Evolutionary conservation across 2,113 vertebrate species (phyloP).

Genomic region (Channa maculata): DNA sequence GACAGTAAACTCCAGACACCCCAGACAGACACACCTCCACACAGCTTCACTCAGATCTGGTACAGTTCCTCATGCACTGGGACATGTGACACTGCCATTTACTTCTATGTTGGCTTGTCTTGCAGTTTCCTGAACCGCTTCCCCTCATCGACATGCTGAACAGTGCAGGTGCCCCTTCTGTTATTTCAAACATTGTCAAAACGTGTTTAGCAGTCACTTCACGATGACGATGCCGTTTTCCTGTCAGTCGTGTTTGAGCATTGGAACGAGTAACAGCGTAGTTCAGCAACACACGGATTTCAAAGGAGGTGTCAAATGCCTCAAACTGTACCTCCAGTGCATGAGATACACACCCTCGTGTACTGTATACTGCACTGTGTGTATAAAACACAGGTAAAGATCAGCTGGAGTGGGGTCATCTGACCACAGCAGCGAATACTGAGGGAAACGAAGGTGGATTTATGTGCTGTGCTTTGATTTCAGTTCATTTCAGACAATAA

Average conservation of each 20-base stretch:
- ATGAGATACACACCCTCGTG: no score
- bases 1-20: slow-evolving; percentile 26
- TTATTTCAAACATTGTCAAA: no score
- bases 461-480: background rate
- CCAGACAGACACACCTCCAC: slow-evolving; percentile 29
- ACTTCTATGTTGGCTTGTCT: slow-evolving; percentile 23
- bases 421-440: slow-evolving; percentile 31
- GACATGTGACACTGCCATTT: background rate
- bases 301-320: background rate
- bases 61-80: background rate
- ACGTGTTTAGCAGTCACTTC: background rate
- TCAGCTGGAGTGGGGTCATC: slow-evolving; percentile 20
- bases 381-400: no score
- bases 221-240: no score
- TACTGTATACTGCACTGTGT: no score
- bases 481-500: no score
- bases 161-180: background rate
- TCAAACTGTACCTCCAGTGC: no score
- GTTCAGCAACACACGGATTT: no score
- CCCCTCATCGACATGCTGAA: background rate
- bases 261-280: background rate
- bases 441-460: background rate
- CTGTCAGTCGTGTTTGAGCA: background rate
- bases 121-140: background rate
- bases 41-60: slow-evolving; percentile 13